These are phyloP conservation scores for Climacteris rufus DNA, from an alignment of 2,113 vertebrate genomes.

Conservation along the genomic window DNA sequence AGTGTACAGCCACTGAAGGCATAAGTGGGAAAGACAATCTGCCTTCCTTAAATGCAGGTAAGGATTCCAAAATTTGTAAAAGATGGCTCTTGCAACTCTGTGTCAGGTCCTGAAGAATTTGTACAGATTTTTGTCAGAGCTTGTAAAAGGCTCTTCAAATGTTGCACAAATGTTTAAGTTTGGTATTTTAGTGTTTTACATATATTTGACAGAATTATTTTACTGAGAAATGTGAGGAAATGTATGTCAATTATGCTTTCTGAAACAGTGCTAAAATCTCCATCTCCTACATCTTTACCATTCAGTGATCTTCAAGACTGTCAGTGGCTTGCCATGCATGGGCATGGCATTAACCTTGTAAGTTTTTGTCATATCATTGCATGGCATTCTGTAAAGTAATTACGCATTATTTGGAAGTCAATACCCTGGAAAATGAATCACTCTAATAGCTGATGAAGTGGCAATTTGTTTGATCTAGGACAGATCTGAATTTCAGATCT, in stretches of 20 bases:
- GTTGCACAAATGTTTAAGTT: background rate
- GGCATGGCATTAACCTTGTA: background rate
- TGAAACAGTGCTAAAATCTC: background rate
- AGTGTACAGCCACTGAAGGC: constrained; percentile 76
- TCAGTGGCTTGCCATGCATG: background rate
- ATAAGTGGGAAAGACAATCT: constrained; percentile 78
- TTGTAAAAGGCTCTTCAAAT: background rate
- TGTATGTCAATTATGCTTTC: background rate
- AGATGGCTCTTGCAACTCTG: fast-evolving
- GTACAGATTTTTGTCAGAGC: background rate
- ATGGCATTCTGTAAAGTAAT: background rate
- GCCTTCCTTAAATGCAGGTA: constrained; percentile 88
- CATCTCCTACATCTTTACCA: background rate
- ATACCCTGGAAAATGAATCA: background rate
- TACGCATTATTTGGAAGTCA: background rate
- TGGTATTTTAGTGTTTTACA: background rate
- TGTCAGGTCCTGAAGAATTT: background rate
- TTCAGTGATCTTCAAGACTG: background rate
- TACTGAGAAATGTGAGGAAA: background rate
- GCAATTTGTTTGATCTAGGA: background rate
- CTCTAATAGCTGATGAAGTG: background rate
- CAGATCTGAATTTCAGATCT: too few relatives aligned
- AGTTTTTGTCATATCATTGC: background rate
- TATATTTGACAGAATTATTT: background rate
- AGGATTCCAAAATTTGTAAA: background rate